phyloP scores from a whole-genome alignment of 2,888 invertebrate species.

The Tanaodytes sp. region DNA sequence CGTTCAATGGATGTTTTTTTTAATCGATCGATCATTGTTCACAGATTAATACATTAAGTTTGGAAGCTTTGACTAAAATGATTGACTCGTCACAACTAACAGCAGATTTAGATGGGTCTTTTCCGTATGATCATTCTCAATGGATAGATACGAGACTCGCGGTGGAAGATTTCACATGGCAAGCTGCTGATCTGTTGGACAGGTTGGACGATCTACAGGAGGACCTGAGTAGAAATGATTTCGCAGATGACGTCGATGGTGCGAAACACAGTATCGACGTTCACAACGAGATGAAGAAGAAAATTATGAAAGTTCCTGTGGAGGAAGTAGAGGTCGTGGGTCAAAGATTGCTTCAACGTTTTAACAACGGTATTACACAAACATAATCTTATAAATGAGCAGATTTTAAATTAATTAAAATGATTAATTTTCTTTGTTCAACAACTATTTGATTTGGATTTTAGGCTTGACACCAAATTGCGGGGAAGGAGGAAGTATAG shows the following conservation, averaged over 20 bases:
- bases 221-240: conserved; percentile 92
- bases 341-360: conserved; percentile 79
- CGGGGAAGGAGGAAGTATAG: conserved; percentile 78
- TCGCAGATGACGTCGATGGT: conserved; percentile 94
- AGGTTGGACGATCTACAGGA: conserved; percentile 94
- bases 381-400: no score
- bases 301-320: conserved; percentile 93
- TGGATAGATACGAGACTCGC: conserved; percentile 97
- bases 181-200: conserved; percentile 93
- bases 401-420: no score
- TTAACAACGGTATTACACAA: conserved; percentile 69
- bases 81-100: conserved; percentile 95
- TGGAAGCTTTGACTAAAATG: conserved; percentile 93
- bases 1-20: no score
- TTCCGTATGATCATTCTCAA: conserved; percentile 95
- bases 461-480: conserved; percentile 69
- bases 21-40: no score
- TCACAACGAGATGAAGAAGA: conserved; percentile 94
- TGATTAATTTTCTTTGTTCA: no score
- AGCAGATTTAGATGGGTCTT: conserved; percentile 92
- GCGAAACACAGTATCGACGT: conserved; percentile 94
- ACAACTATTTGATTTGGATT: conserved; percentile 1
- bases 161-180: conserved; percentile 96
- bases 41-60: conserved; percentile 95
- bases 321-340: conserved; percentile 94